Base-by-base conservation (phyloP, 1,140 invertebrate genomes). In the Myzus persicae region DNA sequence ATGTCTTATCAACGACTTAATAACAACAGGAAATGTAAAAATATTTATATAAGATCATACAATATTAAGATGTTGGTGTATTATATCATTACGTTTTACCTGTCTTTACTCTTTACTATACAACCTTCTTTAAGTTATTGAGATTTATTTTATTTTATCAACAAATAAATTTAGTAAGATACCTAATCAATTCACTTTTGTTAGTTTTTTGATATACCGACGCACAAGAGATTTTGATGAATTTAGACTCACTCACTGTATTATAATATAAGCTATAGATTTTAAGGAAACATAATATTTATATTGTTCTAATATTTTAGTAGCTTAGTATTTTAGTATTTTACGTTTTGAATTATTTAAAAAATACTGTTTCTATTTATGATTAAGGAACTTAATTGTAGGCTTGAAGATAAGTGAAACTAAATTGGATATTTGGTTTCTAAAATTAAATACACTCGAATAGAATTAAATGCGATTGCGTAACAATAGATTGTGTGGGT, bases 381-480 rank as follows among this genome's bases (percentile, higher is more conserved):
- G 59, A n/a, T 76, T 76, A n/a, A n/a, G 59, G 59, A n/a, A 76
- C 59, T 76, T 76, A 76, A 76, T 76, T n/a, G 31, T 76, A 18
- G 59, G 18, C 14, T 85, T 42, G 8, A 40, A 85, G 82, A 85
- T 85, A 85, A 85, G 38, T 85, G 11, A 26, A 90, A 90, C 18
- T 38, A 18, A 90, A 90, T 90, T 36, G 38, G 22, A 59, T 44
- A 51, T 59, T 51, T 59, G 46, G 88, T 40, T 8, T 51, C 54
- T 90, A 42, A 59, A 90, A 67, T 54, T 67, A 42, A 90, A 90
- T 42, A 67, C 89, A 51, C 48, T 81, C 4, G 26, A 91, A 91
- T 76, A 76, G 59, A 76, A 91, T 76, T 91, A 91, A 91, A 91
- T n/a, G 22, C 54, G 26, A 91, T 76, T 76, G 26, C 42, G 59